Conservation (phyloP, 2,888 invertebrate genomes). For the Aspidiotus rigidus region DNA sequence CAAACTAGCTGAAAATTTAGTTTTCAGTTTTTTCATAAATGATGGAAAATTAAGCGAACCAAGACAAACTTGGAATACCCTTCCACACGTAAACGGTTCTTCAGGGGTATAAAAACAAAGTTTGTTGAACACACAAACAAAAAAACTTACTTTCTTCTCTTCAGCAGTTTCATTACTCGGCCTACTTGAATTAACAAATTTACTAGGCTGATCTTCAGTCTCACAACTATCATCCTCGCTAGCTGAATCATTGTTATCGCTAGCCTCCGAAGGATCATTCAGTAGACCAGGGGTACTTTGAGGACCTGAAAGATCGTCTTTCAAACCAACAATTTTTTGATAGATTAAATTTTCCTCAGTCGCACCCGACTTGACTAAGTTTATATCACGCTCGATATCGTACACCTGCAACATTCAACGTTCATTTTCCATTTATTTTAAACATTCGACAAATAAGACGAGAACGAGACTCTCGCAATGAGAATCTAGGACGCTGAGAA, state of each 20-base stretch:
- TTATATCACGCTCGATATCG: constrained; percentile 77
- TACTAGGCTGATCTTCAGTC: constrained; percentile 49
- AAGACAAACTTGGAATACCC: too few species aligned
- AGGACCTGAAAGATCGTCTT: constrained; percentile 63
- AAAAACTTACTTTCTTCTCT: constrained; percentile 57
- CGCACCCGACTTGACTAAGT: constrained; percentile 63
- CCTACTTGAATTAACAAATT: constrained; percentile 57
- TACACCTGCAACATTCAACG: constrained; percentile 54
- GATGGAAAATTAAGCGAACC: too few species aligned
- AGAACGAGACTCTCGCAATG: too few species aligned
- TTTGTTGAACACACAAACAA: background rate
- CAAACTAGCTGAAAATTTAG: too few species aligned
- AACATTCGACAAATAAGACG: too few species aligned
- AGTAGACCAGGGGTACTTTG: constrained; percentile 57
- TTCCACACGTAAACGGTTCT: too few species aligned
- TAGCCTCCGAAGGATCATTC: constrained; percentile 14
- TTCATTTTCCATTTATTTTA: background rate
- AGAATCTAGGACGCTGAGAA: too few species aligned
- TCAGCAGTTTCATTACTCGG: constrained; percentile 73
- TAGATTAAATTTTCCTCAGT: constrained; percentile 57
- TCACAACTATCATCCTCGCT: constrained; percentile 45
- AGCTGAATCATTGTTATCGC: constrained; percentile 37
- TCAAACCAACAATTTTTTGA: constrained; percentile 76
- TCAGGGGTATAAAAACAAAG: too few species aligned
- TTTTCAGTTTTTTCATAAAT: too few species aligned